Conservation (phyloP, 2,113 vertebrate species). For the Notarius lentiginosus region DNA sequence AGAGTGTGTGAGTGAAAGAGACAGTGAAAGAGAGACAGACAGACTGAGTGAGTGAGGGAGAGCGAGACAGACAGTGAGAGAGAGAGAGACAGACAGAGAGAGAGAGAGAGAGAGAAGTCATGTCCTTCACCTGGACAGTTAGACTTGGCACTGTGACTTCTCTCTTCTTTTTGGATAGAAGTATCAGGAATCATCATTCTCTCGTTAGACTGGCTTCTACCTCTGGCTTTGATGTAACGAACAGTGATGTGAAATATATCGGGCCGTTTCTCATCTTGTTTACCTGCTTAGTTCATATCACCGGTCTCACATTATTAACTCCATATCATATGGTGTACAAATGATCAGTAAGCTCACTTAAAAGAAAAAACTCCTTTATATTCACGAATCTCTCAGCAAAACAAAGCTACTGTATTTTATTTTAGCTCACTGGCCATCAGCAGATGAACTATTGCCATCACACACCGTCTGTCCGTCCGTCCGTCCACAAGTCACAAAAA, state of each 20-base stretch:
- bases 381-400: not conserved
- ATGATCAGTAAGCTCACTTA: not conserved
- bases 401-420: too few relatives aligned
- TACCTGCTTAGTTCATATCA: not conserved
- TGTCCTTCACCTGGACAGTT: constrained; percentile 21
- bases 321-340: not conserved
- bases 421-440: too few relatives aligned
- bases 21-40: too few relatives aligned
- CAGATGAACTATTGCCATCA: too few relatives aligned
- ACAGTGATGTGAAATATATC: not conserved
- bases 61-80: too few relatives aligned
- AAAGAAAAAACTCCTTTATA: not conserved
- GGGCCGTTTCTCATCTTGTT: not conserved
- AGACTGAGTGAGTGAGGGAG: too few relatives aligned
- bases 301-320: not conserved
- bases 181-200: not conserved
- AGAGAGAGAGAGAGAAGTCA: constrained; percentile 5
- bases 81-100: too few relatives aligned
- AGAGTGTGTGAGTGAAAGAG: too few relatives aligned
- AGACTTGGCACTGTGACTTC: not conserved
- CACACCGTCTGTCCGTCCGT: too few relatives aligned
- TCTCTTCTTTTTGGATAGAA: not conserved
- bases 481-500: too few relatives aligned
- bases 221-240: not conserved
- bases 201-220: not conserved